Percentiles rank a stretch among this genome's conserved stretches.
These are phyloP conservation scores for Pipistrellus nathusii DNA, from an alignment of 2,797 vertebrate genomes.

Conservation along the genomic window DNA sequence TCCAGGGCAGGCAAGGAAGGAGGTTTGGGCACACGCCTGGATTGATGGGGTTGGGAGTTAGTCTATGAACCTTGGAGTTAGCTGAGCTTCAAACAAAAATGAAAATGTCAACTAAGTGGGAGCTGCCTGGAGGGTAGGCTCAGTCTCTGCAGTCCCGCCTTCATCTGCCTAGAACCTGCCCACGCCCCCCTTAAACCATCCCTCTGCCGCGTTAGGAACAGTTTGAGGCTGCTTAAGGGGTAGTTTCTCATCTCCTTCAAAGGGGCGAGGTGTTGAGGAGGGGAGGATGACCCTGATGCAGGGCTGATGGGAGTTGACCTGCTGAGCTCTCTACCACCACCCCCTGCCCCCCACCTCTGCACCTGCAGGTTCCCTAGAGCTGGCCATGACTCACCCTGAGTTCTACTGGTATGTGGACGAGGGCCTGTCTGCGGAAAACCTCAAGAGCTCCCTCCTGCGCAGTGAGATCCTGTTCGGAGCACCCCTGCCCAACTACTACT, in stretches of 20 bases:
- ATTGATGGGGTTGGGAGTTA: not conserved
- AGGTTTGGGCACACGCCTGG: not conserved
- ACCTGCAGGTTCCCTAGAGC: slow-evolving; percentile 92
- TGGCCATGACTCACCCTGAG: slow-evolving; percentile 98
- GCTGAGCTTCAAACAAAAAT: not conserved
- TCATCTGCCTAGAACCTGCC: too few species aligned
- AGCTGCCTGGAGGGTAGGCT: not conserved
- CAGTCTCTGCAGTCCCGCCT: too few species aligned
- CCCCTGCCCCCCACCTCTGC: fast-evolving
- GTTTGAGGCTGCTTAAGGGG: not conserved
- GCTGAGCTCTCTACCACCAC: not conserved
- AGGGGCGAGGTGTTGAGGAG: not conserved
- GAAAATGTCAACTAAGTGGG: not conserved
- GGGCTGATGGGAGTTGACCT: not conserved
- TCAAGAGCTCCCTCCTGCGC: slow-evolving; percentile 95
- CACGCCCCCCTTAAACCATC: not conserved
- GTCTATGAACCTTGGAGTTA: not conserved
- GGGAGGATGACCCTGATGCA: not conserved
- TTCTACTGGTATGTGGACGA: slow-evolving; percentile 99
- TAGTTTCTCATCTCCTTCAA: not conserved
- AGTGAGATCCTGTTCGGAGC: slow-evolving; percentile 98
- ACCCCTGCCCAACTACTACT: slow-evolving; percentile 95
- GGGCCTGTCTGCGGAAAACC: slow-evolving; percentile 93
- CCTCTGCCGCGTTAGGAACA: not conserved
- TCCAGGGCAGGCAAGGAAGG: not conserved